Evolutionary conservation across 1,140 invertebrate species (phyloP), one percentile per base, ranked within the genome.

Genomic region (Oncopodura yosiiana): DNA sequence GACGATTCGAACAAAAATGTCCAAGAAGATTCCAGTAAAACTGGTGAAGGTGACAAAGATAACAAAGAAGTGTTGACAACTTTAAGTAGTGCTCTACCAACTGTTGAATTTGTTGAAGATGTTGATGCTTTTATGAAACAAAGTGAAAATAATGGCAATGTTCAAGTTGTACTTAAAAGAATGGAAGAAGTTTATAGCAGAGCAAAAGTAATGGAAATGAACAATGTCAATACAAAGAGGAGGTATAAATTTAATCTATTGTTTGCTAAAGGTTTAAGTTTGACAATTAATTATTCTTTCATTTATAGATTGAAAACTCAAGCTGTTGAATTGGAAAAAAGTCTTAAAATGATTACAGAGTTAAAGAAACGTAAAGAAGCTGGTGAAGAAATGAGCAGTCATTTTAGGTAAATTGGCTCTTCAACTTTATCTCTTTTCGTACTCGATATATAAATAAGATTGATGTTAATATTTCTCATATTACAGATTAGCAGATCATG

Each of bases 181-280:
- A 73, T 96, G 30, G 91, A 96, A 69, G 93, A 95, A 66, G 83
- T 86, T 69, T 87, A 93, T 73, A 82, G 81, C 54, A 95, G 96
- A 76, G 96, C 96, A 70, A 95, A 95, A 74, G 92, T 93, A 68
- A 94, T 97, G 86, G 94, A 96, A 73, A 83, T 81, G 62, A 94
- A 91, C 69, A 76, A 96, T 57, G 73, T 80, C 58, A 82, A 81
- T 37, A 93, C 91, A 66, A 82, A 84, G 56, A 80, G 80, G 66
- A 81, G 88, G 68, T 77, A 36, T 41, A 4, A 43, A 39, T 38
- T 11, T 42, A 51, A 43, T 39, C 18, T 45, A 1, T 41, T 51
- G 39, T 43, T 49, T 6, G 5, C 9, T 32, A 26, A 3, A 12
- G 18, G 42, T 30, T 1, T 24, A 9, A 37, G 26, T 29, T 49